Conservation (phyloP, 2,797 vertebrate genomes). For the Streptopelia turtur region DNA sequence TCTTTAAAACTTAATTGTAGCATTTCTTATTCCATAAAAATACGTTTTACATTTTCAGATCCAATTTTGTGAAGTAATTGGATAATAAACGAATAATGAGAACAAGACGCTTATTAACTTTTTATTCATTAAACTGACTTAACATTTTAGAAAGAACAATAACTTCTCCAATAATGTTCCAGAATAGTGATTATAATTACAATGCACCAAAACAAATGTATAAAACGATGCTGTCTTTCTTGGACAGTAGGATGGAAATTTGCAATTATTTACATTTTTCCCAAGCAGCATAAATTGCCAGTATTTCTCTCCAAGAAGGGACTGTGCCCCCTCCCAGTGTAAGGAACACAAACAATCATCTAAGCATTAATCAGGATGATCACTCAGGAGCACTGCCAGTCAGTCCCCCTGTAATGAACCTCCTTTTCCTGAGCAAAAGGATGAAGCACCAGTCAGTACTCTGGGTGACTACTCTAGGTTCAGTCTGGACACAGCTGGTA, state of each 20-base stretch:
- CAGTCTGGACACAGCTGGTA: neutral
- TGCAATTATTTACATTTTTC: constrained; percentile 46
- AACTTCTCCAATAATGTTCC: constrained; percentile 3
- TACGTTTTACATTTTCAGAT: constrained; percentile 28
- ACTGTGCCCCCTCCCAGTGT: neutral
- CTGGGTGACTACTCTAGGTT: neutral
- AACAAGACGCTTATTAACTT: constrained; percentile 30
- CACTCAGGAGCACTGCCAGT: neutral
- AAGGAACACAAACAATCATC: neutral
- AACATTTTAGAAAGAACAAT: constrained; percentile 44
- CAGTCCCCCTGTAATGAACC: neutral
- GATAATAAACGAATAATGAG: constrained; percentile 59
- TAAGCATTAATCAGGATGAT: neutral
- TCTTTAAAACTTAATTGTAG: constrained; percentile 25
- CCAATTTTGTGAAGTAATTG: constrained; percentile 36
- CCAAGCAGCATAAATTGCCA: neutral
- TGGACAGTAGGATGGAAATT: constrained; percentile 59
- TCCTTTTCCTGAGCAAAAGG: neutral
- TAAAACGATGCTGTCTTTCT: constrained; percentile 33
- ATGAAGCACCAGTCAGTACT: too few species aligned
- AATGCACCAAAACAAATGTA: constrained; percentile 19
- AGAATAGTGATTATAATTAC: neutral
- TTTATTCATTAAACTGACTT: constrained; percentile 31
- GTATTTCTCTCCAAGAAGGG: neutral
- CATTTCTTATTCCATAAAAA: constrained; percentile 40